Evolutionary conservation across 2,888 invertebrate genomes (phyloP), one percentile per base, ranked within the genome.

Genomic region (Calliopum simillimum): DNA sequence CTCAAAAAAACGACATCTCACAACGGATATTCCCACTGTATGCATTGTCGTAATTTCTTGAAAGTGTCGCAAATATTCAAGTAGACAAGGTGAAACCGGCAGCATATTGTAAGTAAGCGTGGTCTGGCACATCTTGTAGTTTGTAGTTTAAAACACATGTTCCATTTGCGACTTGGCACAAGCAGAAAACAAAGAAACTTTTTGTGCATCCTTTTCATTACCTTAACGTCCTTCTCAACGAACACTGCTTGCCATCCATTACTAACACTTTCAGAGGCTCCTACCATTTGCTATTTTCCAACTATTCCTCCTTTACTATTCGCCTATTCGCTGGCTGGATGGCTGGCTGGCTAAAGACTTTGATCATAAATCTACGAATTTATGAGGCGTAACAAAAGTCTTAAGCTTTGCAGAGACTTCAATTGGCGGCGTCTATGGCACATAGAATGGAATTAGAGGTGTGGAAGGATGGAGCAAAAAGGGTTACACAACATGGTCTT

Each of bases 381-480:
- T 72, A 69, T 72, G 71, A 69, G 65, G 62, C 69, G 69, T 56
- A 69, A 68, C 71, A 49, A 33, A 33, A 66, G 66, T 44, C 66
- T 47, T 23, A 19, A 44, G 56, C 56, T 56, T 11, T 12, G 66
- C 21, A 23, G 55, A 23, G 23, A 11, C 21, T 14, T 19, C 19
- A 41, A 59, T 56, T 33, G 47, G 19, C 19, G n/a, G 58, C 19
- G 47, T 16, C 33, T 51, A n/a, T 47, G 41, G 46, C 21, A 23
- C 33, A n/a, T n/a, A 41, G 59, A 59, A 49, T 59, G 56, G 58
- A 8, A 19, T 51, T n/a, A 13, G 55, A 43, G 13, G 56, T 47
- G n/a, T 4, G 46, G 14, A n/a, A 23, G 56, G 14, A 21, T 3
- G 19, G 13, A 14, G 47, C 0, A 59, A 43, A 59, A 33, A 12